Percentiles rank a stretch among this genome's conserved stretches.
These are phyloP conservation scores for Ennomos quercinarius DNA, from an alignment of 2,888 invertebrate genomes.

Conservation along the genomic window DNA sequence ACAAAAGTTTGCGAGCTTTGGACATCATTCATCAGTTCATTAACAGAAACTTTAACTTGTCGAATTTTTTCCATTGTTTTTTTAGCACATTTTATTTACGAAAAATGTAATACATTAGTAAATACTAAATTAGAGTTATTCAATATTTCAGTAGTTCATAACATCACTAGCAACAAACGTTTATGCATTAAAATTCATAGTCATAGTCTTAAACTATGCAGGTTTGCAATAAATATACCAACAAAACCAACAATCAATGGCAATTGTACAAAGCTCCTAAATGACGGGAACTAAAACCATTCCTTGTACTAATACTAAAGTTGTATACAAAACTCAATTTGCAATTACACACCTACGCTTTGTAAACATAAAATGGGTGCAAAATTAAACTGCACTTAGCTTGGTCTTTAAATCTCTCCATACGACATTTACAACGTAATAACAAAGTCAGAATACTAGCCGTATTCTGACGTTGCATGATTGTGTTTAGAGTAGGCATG, in stretches of 20 bases:
- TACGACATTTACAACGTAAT: conserved; percentile 1
- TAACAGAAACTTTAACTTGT: no score
- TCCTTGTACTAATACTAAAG: conserved; percentile 4
- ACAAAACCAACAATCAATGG: conserved; percentile 36
- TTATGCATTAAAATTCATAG: no score
- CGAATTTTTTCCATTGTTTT: no score
- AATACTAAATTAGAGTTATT: no score
- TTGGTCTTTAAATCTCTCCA: conserved; percentile 1
- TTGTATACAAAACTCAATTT: conserved; percentile 4
- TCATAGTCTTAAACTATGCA: no score
- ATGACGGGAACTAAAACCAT: conserved; percentile 15
- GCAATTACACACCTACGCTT: conserved; percentile 19
- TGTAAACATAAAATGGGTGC: conserved; percentile 6
- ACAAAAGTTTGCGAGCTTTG: no score
- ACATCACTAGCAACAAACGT: no score
- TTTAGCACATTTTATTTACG: no score
- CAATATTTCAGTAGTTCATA: no score
- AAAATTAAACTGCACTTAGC: conserved; percentile 1
- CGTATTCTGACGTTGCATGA: not conserved
- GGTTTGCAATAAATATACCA: conserved; percentile 14
- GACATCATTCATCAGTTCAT: no score
- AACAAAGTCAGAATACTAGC: not conserved
- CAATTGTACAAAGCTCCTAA: conserved; percentile 20
- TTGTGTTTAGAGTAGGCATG: not conserved
- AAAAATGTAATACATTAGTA: no score